Evolutionary conservation across 1,140 invertebrate genomes (phyloP).

Genomic region (Nixonia krombeini): DNA sequence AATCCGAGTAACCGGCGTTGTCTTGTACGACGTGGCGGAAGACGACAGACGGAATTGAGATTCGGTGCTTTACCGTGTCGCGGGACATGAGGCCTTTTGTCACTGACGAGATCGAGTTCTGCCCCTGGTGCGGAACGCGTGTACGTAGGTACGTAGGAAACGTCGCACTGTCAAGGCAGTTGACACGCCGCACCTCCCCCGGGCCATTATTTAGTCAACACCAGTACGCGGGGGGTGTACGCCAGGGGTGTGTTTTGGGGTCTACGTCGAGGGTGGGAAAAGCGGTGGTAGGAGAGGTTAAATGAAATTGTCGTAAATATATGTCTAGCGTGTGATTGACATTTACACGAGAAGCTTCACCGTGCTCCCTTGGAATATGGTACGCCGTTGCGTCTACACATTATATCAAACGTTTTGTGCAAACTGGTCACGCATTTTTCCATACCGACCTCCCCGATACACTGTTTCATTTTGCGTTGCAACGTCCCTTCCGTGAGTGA

Average conservation of each 20-base stretch:
- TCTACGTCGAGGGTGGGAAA: conserved; percentile 42
- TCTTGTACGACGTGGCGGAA: conserved; percentile 1
- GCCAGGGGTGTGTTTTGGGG: conserved; percentile 47
- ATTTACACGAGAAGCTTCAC: conserved; percentile 60
- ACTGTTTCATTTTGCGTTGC: too few species aligned
- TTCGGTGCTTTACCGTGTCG: conserved; percentile 30
- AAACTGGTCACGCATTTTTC: too few species aligned
- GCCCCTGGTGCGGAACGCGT: conserved; percentile 34
- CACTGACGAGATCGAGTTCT: conserved; percentile 47
- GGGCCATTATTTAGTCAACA: conserved; percentile 71
- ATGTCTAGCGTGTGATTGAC: conserved; percentile 70
- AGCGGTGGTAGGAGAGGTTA: conserved; percentile 25
- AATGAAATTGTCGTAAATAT: conserved; percentile 63
- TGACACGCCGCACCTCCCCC: conserved; percentile 65
- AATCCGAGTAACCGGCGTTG: neutral
- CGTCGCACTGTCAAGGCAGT: conserved; percentile 65
- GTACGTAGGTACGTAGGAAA: conserved; percentile 48
- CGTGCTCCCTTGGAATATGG: conserved; percentile 27
- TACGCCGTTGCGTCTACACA: conserved; percentile 21
- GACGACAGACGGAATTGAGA: conserved; percentile 54
- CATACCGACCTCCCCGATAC: too few species aligned
- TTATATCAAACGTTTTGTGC: too few species aligned
- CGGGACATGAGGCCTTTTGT: conserved; percentile 50
- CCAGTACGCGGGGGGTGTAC: conserved; percentile 48
- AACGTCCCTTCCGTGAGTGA: too few species aligned